Evolutionary conservation across 1,140 invertebrate species (phyloP).

Genomic region (Cephus cinctus): DNA sequence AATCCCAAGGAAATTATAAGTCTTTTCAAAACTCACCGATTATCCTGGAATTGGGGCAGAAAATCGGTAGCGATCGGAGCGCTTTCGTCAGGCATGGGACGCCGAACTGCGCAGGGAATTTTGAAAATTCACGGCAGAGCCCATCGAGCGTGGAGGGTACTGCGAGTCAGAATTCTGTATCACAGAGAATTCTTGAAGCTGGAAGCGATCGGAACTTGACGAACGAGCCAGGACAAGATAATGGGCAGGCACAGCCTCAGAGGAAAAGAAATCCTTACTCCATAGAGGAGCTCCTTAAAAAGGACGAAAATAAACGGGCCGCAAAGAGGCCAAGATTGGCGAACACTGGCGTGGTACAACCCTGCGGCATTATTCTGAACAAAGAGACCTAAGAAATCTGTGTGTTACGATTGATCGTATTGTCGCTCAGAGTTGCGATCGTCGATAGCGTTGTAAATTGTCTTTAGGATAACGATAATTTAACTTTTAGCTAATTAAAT

Average conservation of each 20-base stretch:
- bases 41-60: slow-evolving; percentile 46
- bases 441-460: not conserved
- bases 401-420: not conserved
- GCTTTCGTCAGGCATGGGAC: slow-evolving; percentile 42
- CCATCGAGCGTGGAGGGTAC: slow-evolving; percentile 17
- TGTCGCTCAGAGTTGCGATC: not conserved
- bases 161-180: slow-evolving; percentile 2
- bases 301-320: slow-evolving; percentile 61
- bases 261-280: slow-evolving; percentile 81
- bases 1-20: slow-evolving; percentile 45
- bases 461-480: too few species aligned
- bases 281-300: slow-evolving; percentile 82
- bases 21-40: slow-evolving; percentile 40
- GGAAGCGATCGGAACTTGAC: slow-evolving; percentile 5
- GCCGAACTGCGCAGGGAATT: slow-evolving; percentile 19
- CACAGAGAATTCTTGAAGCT: slow-evolving; percentile 16
- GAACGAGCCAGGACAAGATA: slow-evolving; percentile 31
- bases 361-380: slow-evolving; percentile 49
- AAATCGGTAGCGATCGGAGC: slow-evolving; percentile 44
- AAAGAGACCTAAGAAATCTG: slow-evolving; percentile 34
- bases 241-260: slow-evolving; percentile 29
- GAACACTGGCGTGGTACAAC: slow-evolving; percentile 45
- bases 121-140: slow-evolving; percentile 33
- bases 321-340: slow-evolving; percentile 43
- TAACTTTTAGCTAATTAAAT: too few species aligned